These are phyloP conservation scores for Bombylius major DNA, from an alignment of 2,888 invertebrate genomes.

Conservation along the genomic window DNA sequence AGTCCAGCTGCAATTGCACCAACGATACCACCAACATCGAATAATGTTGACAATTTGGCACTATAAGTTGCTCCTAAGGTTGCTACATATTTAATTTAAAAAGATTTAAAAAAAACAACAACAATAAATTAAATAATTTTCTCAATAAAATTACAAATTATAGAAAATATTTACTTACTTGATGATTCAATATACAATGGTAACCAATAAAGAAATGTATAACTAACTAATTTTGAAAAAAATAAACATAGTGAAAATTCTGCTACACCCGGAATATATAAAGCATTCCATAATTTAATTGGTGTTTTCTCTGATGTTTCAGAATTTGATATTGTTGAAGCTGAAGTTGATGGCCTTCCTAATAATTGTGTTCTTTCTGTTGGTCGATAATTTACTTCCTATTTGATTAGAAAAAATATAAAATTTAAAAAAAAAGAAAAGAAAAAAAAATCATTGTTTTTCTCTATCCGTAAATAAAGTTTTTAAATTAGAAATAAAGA, in stretches of 20 bases:
- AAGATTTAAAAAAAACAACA: constrained; percentile 9
- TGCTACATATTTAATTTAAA: constrained; percentile 38
- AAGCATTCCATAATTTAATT: constrained; percentile 41
- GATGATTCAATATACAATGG: constrained; percentile 77
- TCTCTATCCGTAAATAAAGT: no score
- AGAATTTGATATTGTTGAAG: not conserved
- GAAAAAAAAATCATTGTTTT: not conserved
- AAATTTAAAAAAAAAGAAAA: constrained; percentile 2
- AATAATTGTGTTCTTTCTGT: constrained; percentile 35
- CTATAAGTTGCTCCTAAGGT: constrained; percentile 52
- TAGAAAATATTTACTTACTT: constrained; percentile 46
- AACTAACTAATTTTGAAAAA: constrained; percentile 92
- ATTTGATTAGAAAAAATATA: constrained; percentile 9
- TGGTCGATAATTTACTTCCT: constrained; percentile 33
- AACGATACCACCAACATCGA: constrained; percentile 81
- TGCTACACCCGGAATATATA: constrained; percentile 80
- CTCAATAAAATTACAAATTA: not conserved
- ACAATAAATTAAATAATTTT: not conserved
- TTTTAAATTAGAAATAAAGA: no score
- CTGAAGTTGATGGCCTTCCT: constrained; percentile 13
- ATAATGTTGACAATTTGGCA: constrained; percentile 66
- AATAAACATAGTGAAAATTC: constrained; percentile 89
- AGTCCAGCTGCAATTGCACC: constrained; percentile 84
- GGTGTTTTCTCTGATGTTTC: constrained; percentile 19
- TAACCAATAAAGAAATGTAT: constrained; percentile 94